Conservation (phyloP, 2,888 invertebrate species). For the Noctua comes region DNA sequence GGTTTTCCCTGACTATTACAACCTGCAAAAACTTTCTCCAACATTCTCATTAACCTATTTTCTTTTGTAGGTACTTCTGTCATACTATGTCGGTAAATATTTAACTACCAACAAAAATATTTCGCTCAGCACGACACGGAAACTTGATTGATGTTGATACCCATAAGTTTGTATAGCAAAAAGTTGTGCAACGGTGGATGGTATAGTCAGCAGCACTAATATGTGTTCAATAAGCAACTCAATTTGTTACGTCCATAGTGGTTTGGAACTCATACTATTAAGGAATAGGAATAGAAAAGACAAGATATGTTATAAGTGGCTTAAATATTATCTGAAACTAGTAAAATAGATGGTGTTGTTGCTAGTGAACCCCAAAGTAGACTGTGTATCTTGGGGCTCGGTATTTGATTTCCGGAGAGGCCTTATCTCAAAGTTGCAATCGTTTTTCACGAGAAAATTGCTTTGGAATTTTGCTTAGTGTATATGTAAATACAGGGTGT, state of each 20-base stretch:
- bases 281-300: no score
- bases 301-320: no score
- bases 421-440: neutral
- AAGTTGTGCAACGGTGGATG: constrained; percentile 45
- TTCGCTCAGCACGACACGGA: neutral
- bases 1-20: neutral
- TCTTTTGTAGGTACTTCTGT: neutral
- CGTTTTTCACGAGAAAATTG: neutral
- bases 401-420: no score
- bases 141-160: constrained; percentile 48
- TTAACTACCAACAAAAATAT: neutral
- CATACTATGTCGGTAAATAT: neutral
- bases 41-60: neutral
- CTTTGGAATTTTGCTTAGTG: neutral
- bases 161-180: constrained; percentile 32
- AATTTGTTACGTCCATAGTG: no score
- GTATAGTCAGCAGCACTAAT: neutral
- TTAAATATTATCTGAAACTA: no score
- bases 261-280: no score
- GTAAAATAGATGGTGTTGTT: no score
- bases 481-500: no score
- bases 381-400: no score
- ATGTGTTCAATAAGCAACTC: neutral
- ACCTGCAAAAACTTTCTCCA: neutral
- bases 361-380: no score